Evolutionary conservation across 2,113 vertebrate genomes (phyloP), one percentile per base, ranked within the genome.

Genomic region (Brienomyrus longianalis): DNA sequence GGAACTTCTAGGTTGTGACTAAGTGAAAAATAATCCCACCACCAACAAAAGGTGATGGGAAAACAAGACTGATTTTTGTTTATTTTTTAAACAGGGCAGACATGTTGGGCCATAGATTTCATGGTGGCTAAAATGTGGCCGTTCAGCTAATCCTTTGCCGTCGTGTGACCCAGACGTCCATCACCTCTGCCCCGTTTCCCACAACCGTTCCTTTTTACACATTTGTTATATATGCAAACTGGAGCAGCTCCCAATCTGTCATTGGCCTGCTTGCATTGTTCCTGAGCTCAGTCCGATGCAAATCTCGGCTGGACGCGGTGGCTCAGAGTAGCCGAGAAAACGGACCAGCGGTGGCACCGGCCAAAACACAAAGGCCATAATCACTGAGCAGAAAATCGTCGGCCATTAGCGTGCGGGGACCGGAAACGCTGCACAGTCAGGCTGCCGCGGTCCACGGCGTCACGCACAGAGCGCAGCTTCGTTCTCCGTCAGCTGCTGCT

Each of bases 171-270:
- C n/a, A 48, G 21, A 35, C 39, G 3, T 50, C 74, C 90, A 21
- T 50, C 70, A 19, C 62, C 43, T 19, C 43, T 17, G 11, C 56
- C 56, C 45, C 19, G 45, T n/a, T 83, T 62, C 88, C 83, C n/a
- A 50, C 59, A 11, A 27, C 62, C 17, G 5, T 19, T 70, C 31
- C 84, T 35, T 13, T 47, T 84, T 48, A 43, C 35, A 27, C 43
- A 27, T 88, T 39, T 89, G 84, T 87, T 89, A 83, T 89, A 47
- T 51, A 91, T 91, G 90, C 88, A 88, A 91, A 91, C 66, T 56
- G 85, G 35, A 62, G 85, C 77, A 70, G 21, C 83, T 89, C 70
- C 87, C 88, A 87, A 45, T 89, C 84, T 91, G 84, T 70, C 86
- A 89, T 83, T 87, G 83, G 51, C 52, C 84, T 62, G 85, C 21